These are phyloP conservation scores for Eublepharis macularius DNA, from an alignment of 2,113 vertebrate genomes.

Conservation along the genomic window DNA sequence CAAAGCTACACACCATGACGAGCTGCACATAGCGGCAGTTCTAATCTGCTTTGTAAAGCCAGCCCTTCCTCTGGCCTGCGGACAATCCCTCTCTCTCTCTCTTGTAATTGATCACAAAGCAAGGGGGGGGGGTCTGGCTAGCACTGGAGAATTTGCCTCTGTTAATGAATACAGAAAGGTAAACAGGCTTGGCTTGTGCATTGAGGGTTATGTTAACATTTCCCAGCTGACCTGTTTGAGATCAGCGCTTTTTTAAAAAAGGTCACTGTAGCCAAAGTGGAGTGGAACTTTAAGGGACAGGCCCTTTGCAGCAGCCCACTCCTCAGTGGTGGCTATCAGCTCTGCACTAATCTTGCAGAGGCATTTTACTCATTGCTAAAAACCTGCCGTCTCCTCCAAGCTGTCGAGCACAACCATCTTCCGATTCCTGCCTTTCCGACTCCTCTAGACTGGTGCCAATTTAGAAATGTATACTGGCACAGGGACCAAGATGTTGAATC, in stretches of 20 bases:
- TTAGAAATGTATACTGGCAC: neutral
- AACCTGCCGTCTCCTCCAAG: neutral
- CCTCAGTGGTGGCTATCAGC: neutral
- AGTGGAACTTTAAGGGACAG: neutral
- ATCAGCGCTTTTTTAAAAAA: neutral
- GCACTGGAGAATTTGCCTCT: constrained; percentile 32
- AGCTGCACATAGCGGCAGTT: too few species aligned
- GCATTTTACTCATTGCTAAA: neutral
- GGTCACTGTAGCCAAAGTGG: neutral
- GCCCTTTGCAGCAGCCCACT: neutral
- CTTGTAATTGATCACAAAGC: neutral
- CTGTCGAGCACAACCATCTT: neutral
- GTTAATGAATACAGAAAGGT: constrained; percentile 70
- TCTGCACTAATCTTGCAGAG: neutral
- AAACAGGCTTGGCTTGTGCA: constrained; percentile 50
- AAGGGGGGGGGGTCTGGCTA: constrained; percentile 38
- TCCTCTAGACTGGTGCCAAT: neutral
- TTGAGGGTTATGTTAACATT: constrained; percentile 34
- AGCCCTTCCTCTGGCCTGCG: neutral
- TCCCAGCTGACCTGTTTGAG: neutral
- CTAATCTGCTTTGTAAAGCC: neutral
- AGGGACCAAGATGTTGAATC: neutral
- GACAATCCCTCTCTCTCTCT: constrained; percentile 10
- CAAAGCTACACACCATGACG: neutral
- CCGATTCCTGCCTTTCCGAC: neutral